phyloP scores from a whole-genome alignment of 2,888 invertebrate species.

The Eudemis profundana region DNA sequence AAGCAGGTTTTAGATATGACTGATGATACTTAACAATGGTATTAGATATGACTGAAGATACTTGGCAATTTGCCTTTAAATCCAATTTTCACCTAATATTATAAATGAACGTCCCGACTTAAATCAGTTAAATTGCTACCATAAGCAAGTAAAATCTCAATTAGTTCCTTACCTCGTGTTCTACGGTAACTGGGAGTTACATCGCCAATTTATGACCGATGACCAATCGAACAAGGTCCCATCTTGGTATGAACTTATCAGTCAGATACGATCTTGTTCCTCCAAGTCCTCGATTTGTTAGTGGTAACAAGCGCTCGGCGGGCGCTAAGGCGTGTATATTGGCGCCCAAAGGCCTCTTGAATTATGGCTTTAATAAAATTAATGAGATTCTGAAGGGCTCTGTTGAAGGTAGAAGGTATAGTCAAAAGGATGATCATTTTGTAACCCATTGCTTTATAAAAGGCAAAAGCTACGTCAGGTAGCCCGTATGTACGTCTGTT shows the following conservation, averaged over 20 bases:
- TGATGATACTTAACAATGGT: no score
- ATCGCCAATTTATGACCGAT: no score
- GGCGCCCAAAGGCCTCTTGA: conserved; percentile 32
- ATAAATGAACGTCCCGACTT: no score
- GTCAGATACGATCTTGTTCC: conserved; percentile 9
- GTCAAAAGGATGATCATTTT: no score
- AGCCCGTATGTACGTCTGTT: no score
- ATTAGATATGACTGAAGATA: no score
- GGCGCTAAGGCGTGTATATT: conserved; percentile 32
- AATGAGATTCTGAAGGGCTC: conserved; percentile 16
- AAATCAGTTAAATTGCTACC: background rate
- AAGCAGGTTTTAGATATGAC: no score
- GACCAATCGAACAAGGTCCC: background rate
- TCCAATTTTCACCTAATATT: no score
- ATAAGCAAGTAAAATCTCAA: background rate
- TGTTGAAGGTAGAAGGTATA: background rate
- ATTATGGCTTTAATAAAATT: conserved; percentile 35
- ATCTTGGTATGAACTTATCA: background rate
- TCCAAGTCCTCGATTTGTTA: conserved; percentile 29
- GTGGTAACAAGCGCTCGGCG: conserved; percentile 25
- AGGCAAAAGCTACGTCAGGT: no score
- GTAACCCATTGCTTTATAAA: no score
- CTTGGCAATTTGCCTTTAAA: no score
- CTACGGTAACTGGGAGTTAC: background rate
- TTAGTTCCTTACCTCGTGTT: background rate